phyloP scores from a whole-genome alignment of 2,888 invertebrate species.

The Cheilosia vulpina region DNA sequence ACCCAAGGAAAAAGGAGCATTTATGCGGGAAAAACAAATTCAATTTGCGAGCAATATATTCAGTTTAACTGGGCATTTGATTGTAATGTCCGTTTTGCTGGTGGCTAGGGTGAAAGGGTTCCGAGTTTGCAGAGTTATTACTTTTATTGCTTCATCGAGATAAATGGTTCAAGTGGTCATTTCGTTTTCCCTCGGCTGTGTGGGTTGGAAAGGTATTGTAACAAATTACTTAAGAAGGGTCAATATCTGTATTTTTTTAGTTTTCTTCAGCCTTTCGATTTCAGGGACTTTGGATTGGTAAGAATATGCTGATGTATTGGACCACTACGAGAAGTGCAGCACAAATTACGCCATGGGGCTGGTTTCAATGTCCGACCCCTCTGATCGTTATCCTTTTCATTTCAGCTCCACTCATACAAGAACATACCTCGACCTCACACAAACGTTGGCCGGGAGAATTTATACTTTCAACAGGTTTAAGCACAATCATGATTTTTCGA shows the following conservation, averaged over 20 bases:
- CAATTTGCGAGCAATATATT: constrained; percentile 69
- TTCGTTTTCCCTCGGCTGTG: constrained; percentile 18
- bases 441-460: no score
- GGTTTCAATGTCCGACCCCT: no score
- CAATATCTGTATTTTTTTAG: constrained; percentile 1
- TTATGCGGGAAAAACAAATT: constrained; percentile 59
- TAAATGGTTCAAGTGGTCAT: constrained; percentile 49
- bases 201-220: constrained; percentile 1
- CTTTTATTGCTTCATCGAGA: constrained; percentile 63
- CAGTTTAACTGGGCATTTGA: constrained; percentile 67
- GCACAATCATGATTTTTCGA: no score
- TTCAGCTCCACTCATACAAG: no score
- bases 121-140: constrained; percentile 63
- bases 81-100: constrained; percentile 6
- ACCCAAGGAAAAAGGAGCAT: constrained; percentile 34
- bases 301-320: no score
- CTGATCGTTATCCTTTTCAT: no score
- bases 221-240: constrained; percentile 41
- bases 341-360: no score
- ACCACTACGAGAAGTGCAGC: no score
- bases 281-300: no score
- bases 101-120: constrained; percentile 55
- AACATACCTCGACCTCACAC: no score
- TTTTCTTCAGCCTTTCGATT: background rate
- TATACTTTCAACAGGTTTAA: no score